Conservation (phyloP, 2,797 vertebrate genomes). For the Fistularia tabacaria region DNA sequence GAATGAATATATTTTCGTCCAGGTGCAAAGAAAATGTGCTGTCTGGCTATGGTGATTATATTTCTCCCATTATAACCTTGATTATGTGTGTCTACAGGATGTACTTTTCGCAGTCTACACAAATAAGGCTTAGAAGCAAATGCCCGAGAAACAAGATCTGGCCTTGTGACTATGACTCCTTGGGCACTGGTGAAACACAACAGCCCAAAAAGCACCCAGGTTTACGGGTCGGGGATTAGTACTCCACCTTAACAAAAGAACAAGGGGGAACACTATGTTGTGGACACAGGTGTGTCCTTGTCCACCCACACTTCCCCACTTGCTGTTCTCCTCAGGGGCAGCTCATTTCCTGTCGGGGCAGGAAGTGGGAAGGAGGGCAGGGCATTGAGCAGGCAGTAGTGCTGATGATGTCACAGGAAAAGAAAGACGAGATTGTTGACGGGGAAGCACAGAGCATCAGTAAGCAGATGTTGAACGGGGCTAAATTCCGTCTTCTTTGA, state of each 20-base stretch:
- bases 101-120: too few relatives aligned
- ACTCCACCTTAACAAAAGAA: conserved; percentile 36
- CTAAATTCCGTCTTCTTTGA: not conserved
- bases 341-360: conserved; percentile 58
- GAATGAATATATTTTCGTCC: too few relatives aligned
- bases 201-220: not conserved
- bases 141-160: not conserved
- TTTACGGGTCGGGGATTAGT: not conserved
- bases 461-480: conserved; percentile 1
- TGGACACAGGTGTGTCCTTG: conserved; percentile 71
- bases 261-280: conserved; percentile 48
- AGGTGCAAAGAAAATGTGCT: not conserved
- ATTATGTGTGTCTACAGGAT: not conserved
- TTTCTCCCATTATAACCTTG: not conserved
- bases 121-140: not conserved
- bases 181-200: conserved; percentile 2
- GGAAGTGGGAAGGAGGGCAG: conserved; percentile 61
- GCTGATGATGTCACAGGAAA: conserved; percentile 61
- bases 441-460: conserved; percentile 24
- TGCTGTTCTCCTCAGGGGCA: conserved; percentile 24
- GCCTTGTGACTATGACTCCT: not conserved
- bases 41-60: too few relatives aligned
- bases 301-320: conserved; percentile 44
- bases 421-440: conserved; percentile 60
- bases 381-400: conserved; percentile 10